Conservation (phyloP, 2,113 vertebrate genomes). For the Chaetorhynchus papuensis region DNA sequence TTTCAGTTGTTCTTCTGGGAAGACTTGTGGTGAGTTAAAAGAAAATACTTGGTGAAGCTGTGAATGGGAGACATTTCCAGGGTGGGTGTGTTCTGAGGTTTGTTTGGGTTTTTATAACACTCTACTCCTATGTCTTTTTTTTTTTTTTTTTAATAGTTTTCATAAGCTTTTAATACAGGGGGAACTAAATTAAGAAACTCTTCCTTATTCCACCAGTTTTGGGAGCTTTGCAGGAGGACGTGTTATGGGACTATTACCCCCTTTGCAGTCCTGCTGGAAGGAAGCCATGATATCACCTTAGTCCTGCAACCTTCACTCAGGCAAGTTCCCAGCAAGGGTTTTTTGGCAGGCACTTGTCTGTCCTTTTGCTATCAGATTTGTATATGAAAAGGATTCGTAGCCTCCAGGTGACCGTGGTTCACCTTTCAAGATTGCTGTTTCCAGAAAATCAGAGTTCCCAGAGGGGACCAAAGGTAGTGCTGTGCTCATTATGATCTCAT, state of each 20-base stretch:
- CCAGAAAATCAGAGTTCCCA: neutral
- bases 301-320: neutral
- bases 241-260: neutral
- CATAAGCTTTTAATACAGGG: neutral
- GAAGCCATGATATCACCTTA: neutral
- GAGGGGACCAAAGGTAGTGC: neutral
- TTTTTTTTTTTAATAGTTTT: neutral
- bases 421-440: neutral
- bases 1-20: conserved; percentile 37
- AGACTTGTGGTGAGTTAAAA: conserved; percentile 36
- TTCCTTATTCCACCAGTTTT: neutral
- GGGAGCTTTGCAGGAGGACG: neutral
- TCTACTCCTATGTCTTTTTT: neutral
- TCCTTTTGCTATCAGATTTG: neutral
- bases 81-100: conserved; percentile 28
- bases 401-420: neutral
- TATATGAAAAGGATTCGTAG: neutral
- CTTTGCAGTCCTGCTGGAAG: neutral
- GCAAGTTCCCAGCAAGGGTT: neutral
- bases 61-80: conserved; percentile 25
- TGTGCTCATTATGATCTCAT: neutral
- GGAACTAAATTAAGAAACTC: neutral
- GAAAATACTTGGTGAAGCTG: conserved; percentile 24
- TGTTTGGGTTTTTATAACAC: conserved; percentile 18
- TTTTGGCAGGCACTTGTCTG: neutral